Percentiles rank a stretch among this genome's conserved stretches.
phyloP scores from a whole-genome alignment of 2,888 invertebrate species.

The Heliconius erato region DNA sequence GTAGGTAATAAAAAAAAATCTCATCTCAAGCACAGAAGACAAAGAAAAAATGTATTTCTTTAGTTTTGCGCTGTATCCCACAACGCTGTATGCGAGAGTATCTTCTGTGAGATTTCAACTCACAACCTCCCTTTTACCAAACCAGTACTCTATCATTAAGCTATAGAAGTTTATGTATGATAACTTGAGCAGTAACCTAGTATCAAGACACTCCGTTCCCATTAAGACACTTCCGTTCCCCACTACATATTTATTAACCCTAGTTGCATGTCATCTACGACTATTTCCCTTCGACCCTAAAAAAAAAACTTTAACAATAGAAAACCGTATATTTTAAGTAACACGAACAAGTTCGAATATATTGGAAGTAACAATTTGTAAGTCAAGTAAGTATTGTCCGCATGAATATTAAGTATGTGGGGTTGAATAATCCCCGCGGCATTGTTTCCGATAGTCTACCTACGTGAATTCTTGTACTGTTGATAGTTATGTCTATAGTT shows the following conservation, averaged over 20 bases:
- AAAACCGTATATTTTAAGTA: slow-evolving; percentile 20
- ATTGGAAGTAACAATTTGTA: slow-evolving; percentile 19
- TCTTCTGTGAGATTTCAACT: no score
- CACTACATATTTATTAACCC: neutral
- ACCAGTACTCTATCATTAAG: no score
- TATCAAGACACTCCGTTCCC: neutral
- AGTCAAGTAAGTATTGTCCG: slow-evolving; percentile 28
- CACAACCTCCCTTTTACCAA: no score
- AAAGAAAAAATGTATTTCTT: no score
- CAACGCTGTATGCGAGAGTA: no score
- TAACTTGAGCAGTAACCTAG: no score
- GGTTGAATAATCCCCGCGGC: slow-evolving; percentile 23
- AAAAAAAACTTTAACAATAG: slow-evolving; percentile 16
- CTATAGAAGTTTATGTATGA: no score
- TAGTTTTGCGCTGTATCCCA: no score
- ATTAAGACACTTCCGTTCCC: no score
- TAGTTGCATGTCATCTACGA: neutral
- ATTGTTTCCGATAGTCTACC: slow-evolving; percentile 16
- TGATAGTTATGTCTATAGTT: neutral
- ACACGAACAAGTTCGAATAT: slow-evolving; percentile 24
- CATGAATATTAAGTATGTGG: slow-evolving; percentile 29
- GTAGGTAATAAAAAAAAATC: no score
- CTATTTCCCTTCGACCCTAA: neutral
- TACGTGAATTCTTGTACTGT: neutral
- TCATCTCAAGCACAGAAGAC: no score